These are phyloP conservation scores for Metridium senile DNA, from an alignment of 92 coral and sea anemone species.

Conservation along the genomic window DNA sequence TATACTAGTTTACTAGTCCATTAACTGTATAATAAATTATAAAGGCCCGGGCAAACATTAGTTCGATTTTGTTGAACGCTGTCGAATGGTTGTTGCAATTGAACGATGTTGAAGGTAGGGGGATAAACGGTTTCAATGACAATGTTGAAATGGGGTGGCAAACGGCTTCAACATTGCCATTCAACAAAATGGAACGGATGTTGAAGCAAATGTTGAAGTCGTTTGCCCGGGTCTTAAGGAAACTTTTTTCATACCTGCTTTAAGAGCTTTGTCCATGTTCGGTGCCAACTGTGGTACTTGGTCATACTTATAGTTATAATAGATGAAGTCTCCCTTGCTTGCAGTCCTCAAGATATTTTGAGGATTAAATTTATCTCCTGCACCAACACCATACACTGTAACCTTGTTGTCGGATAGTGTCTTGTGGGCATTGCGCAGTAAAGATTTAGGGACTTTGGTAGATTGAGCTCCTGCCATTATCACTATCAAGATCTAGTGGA, in stretches of 20 bases:
- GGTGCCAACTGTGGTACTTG: constrained; percentile 26
- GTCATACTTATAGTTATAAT: constrained; percentile 33
- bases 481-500: constrained; percentile 40
- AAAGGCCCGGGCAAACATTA: no score
- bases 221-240: no score
- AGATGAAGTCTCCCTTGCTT: constrained; percentile 43
- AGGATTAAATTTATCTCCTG: constrained; percentile 48
- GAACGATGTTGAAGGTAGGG: no score
- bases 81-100: no score
- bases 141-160: no score
- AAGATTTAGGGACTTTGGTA: constrained; percentile 33
- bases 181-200: no score
- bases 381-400: constrained; percentile 61
- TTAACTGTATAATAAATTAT: no score
- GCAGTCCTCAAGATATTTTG: constrained; percentile 51
- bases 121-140: no score
- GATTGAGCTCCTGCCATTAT: constrained; percentile 58
- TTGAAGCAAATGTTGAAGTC: no score
- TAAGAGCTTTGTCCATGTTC: constrained; percentile 5
- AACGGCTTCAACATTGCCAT: no score
- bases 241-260: constrained; percentile 11
- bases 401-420: constrained; percentile 47
- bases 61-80: no score
- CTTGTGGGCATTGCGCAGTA: constrained; percentile 34
- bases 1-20: no score